Conservation (phyloP, 2,888 invertebrate genomes). For the Zeuzera pyrina region DNA sequence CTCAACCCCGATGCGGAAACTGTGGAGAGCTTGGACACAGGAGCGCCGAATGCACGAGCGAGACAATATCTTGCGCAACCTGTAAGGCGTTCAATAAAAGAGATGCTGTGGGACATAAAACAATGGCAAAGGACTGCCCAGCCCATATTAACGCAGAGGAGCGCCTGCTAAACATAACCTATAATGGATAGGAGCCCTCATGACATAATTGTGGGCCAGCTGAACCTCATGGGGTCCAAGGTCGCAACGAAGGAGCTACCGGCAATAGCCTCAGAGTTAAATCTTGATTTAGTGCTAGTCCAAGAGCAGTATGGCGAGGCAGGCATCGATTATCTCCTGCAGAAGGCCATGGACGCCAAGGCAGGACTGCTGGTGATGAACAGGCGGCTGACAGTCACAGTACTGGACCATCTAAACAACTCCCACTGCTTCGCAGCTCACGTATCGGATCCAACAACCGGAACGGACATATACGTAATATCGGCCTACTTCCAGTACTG, state of each 20-base stretch:
- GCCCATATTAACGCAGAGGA: constrained; percentile 14
- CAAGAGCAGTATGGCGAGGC: constrained; percentile 19
- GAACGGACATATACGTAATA: constrained; percentile 8
- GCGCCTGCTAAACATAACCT: background rate
- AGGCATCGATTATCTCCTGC: background rate
- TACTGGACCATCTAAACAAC: constrained; percentile 13
- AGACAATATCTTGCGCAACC: constrained; percentile 13
- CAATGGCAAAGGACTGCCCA: constrained; percentile 13
- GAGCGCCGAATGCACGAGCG: constrained; percentile 5
- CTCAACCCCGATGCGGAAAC: constrained; percentile 9
- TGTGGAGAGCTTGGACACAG: constrained; percentile 19
- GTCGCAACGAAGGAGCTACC: constrained; percentile 17
- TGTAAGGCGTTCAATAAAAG: constrained; percentile 14
- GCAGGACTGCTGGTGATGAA: constrained; percentile 12
- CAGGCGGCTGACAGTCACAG: constrained; percentile 2
- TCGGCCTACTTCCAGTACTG: constrained; percentile 18
- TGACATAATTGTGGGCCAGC: constrained; percentile 15
- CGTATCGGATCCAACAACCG: background rate
- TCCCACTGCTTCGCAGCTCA: constrained; percentile 14
- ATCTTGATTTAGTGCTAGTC: constrained; percentile 16
- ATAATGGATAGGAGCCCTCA: constrained; percentile 9
- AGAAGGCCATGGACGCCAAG: constrained; percentile 8
- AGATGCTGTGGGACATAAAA: constrained; percentile 10
- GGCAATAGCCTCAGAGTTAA: constrained; percentile 6
- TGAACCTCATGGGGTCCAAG: constrained; percentile 16